Evolutionary conservation across 2,888 invertebrate species (phyloP), one percentile per base, ranked within the genome.

Genomic region (Cephus nigrinus): DNA sequence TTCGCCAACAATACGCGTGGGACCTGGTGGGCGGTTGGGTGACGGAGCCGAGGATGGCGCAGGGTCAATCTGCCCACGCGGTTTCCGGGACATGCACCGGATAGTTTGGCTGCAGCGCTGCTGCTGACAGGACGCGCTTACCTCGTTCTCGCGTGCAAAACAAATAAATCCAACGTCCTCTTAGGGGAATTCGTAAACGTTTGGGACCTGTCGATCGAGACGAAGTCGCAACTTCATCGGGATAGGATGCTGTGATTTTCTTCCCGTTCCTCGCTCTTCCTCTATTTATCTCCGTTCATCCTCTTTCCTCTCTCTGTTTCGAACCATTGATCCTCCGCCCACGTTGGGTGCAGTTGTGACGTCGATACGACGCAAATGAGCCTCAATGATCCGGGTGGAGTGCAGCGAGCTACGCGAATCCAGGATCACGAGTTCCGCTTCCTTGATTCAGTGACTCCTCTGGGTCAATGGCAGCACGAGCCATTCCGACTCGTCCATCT

Each of bases 61-160:
- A 86, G 85, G 84, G 84, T 84, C 81, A 83, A 84, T 84, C 88
- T 83, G 77, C 88, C 88, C 88, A 88, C 88, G 88, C 88, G 85
- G 85, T 84, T 76, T 85, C 86, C 87, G 84, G 84, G 85, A 83
- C 82, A 79, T 84, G 81, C 84, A 84, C 82, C 81, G 86, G 81
- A 80, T 88, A 88, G 88, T 88, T 86, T 84, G 77, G 77, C 81
- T 80, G 79, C 78, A 82, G 69, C 83, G 80, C 79, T 84, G 87
- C 83, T 81, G 82, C 84, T 75, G 87, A 76, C 68, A 79, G 81
- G 84, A 85, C 84, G 85, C 82, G 73, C 75, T 75, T 78, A 75
- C 77, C 55, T 23, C 55, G 55, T 55, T 9, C 55, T 23, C 55
- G 55, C 23, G 55, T 55, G 9, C 23, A 23, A 55, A 9, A 23